Evolutionary conservation across 2,888 invertebrate species (phyloP).

Genomic region (Sinhomidia bicolor): DNA sequence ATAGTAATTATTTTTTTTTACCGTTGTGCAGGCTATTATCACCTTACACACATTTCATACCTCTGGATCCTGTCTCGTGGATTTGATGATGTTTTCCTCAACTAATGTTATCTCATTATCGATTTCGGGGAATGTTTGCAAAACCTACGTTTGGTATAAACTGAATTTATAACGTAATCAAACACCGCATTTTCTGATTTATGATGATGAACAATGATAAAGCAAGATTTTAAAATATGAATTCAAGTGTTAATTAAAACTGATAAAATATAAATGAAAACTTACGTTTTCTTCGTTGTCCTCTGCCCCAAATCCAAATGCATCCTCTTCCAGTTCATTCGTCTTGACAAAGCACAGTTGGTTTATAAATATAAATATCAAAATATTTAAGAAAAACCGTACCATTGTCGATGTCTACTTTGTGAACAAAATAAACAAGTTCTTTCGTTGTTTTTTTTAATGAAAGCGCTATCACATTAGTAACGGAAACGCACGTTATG

Average conservation of each 20-base stretch:
- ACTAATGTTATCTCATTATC: background rate
- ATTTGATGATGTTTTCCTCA: conserved; percentile 47
- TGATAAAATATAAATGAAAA: background rate
- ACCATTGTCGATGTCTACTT: background rate
- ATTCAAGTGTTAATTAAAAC: too few species aligned
- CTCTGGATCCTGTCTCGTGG: conserved; percentile 59
- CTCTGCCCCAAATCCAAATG: conserved; percentile 63
- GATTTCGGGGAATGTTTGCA: background rate
- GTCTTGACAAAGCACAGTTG: background rate
- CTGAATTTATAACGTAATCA: background rate
- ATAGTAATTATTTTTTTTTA: background rate
- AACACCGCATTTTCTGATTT: background rate
- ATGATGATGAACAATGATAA: background rate
- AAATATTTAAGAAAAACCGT: background rate
- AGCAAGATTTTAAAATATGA: too few species aligned
- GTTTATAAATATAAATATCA: background rate
- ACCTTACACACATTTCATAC: background rate
- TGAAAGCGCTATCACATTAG: background rate
- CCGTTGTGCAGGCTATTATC: background rate
- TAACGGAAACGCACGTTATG: background rate
- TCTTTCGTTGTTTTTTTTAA: background rate
- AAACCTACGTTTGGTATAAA: background rate
- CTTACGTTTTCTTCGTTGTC: conserved; percentile 62
- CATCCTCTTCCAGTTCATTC: background rate
- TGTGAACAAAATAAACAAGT: background rate